phyloP scores from a whole-genome alignment of 1,140 invertebrate species.

The Dermatophagoides farinae region DNA sequence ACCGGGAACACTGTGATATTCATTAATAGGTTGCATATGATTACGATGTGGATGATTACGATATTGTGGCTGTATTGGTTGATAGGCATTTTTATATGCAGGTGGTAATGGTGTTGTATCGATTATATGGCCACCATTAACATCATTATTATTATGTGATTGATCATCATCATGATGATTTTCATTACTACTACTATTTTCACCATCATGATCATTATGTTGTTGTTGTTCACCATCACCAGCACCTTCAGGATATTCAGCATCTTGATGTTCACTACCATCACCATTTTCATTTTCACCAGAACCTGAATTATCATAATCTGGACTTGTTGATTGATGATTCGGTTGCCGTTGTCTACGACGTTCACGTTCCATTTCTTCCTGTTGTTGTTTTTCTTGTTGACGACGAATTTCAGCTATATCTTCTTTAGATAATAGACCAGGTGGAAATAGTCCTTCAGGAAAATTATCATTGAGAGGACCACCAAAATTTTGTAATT shows the following conservation, averaged over 20 bases:
- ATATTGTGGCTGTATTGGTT: slow-evolving; percentile 5
- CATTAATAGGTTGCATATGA: not conserved
- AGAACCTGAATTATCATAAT: not conserved
- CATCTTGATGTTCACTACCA: not conserved
- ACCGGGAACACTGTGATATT: not conserved
- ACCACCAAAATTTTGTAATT: slow-evolving; percentile 10
- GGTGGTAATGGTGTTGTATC: not conserved
- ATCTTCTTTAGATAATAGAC: slow-evolving; percentile 2
- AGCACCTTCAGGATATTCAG: not conserved
- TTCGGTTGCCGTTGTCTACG: slow-evolving; percentile 1
- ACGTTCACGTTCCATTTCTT: slow-evolving; percentile 1
- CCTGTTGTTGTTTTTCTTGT: slow-evolving; percentile 5
- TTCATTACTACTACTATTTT: not conserved
- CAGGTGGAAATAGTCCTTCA: slow-evolving; percentile 11
- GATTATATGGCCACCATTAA: not conserved
- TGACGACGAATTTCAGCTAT: slow-evolving; percentile 6
- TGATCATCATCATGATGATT: not conserved
- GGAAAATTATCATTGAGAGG: slow-evolving; percentile 5
- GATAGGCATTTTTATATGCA: not conserved
- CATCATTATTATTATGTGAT: not conserved
- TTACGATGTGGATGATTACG: not conserved
- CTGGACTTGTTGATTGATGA: not conserved
- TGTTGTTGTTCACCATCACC: not conserved
- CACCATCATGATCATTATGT: not conserved
- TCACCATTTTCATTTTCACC: not conserved